A percentile compares a stretch with the other conserved stretches of the same genome.
These are phyloP conservation scores for Zoroaster sp. DNA, from an alignment of 53 echinoderm and acorn worm genomes.

Conservation along the genomic window DNA sequence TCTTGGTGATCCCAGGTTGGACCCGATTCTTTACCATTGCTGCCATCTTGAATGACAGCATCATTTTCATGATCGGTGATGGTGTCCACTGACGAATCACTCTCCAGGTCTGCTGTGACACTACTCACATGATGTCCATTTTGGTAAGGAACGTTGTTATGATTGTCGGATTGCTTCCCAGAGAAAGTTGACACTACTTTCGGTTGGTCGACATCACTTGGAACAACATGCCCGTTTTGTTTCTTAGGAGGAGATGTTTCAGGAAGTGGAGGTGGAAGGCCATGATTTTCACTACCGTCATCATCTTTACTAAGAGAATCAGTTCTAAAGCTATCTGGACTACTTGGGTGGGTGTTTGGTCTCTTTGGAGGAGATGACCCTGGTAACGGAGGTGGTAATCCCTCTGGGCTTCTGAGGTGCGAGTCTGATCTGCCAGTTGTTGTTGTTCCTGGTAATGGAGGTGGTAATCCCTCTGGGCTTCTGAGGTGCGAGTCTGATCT, in stretches of 20 bases:
- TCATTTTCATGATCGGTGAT: slow-evolving; percentile 8
- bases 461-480: neutral
- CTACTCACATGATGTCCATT: neutral
- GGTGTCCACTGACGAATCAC: slow-evolving; percentile 34
- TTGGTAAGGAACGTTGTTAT: neutral
- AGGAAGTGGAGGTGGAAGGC: slow-evolving; percentile 72
- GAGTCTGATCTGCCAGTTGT: neutral
- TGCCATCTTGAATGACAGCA: neutral
- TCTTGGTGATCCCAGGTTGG: neutral
- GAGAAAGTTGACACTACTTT: neutral
- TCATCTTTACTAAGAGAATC: neutral
- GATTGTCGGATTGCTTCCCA: neutral
- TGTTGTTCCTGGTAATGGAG: neutral
- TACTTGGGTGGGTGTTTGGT: neutral
- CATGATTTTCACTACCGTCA: neutral
- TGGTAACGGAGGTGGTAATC: slow-evolving; percentile 51
- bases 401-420: neutral
- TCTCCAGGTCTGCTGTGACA: neutral
- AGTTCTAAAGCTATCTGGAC: slow-evolving; percentile 17
- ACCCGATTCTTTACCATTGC: neutral
- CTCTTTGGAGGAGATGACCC: slow-evolving; percentile 53
- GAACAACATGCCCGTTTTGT: neutral
- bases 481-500: neutral
- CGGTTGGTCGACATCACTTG: neutral
- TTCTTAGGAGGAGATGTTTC: slow-evolving; percentile 61